Conservation (phyloP, 2,113 vertebrate species). For the Nannospalax galili region DNA sequence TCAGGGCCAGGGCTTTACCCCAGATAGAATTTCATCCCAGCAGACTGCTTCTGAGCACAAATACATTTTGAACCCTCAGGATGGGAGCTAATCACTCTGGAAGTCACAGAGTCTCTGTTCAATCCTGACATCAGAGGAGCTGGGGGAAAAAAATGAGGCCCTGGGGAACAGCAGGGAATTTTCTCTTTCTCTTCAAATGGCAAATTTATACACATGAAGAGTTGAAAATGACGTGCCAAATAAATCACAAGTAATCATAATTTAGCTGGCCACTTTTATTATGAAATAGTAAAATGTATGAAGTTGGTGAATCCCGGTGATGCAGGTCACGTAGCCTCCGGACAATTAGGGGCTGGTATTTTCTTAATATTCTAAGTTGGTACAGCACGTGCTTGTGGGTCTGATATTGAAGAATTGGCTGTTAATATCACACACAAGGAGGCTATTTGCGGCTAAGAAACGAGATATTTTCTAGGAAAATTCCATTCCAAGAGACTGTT, state of each 20-base stretch:
- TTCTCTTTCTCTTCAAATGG: not conserved
- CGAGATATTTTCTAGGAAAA: not conserved
- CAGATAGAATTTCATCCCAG: not conserved
- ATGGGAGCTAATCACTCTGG: not conserved
- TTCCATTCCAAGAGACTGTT: not conserved
- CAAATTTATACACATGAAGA: not conserved
- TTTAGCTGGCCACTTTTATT: not conserved
- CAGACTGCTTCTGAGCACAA: not conserved
- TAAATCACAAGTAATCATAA: not conserved
- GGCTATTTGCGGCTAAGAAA: not conserved
- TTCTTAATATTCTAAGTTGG: not conserved
- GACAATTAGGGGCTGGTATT: not conserved
- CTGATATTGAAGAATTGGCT: no score
- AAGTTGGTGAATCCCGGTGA: not conserved
- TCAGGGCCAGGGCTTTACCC: not conserved
- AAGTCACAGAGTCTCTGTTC: not conserved
- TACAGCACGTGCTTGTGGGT: rapidly evolving
- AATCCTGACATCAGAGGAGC: not conserved
- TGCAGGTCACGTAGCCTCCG: rapidly evolving
- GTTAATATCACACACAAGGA: not conserved
- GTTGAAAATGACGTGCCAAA: not conserved
- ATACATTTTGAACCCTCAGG: not conserved
- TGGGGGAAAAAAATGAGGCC: not conserved
- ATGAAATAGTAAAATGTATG: not conserved
- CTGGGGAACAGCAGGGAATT: not conserved